Base-by-base conservation (phyloP, 2,888 invertebrate genomes). In the Ferrisia virgata region DNA sequence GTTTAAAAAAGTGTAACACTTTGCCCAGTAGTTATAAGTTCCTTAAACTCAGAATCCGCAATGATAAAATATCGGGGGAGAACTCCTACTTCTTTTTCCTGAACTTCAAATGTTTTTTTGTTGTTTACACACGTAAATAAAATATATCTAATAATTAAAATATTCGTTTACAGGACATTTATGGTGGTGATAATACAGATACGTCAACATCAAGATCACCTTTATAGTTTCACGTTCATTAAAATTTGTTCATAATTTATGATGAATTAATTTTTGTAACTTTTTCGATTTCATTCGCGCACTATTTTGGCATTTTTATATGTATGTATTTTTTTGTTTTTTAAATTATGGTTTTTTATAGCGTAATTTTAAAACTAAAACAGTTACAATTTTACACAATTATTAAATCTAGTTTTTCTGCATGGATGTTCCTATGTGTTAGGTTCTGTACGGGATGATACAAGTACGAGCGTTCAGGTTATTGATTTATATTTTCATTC, bases 211-310 rank as follows among this genome's bases (percentile, higher is more conserved):
- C 79, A 28, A 79, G 47, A 47, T 79, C 79, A 25, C 79, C 43
- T 31, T 79, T 79, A 79, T 79, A 79, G 79, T 79, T 79, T 79
- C 43, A 47, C 47, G 22, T 79, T 79, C 79, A 40, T 25, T 47
- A 31, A 15, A 53, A 47, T n/a, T 79, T n/a, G 72, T 72, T 47
- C 31, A 79, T 40, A 79, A 79, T 40, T 79, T 25, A 31, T 79
- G 25, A 28, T 47, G n/a, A 31, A 36, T 40, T 79, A 39, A 79
- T 79, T 72, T 72, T 72, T 72, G 31, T 33, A 18, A 72, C n/a
- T n/a, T 72, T 64, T 72, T 72, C 72, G 47, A 79, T 25, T 47
- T 79, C 79, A 79, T 79, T 53, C 40, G 79, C 79, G 40, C 79
- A 79, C 47, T 40, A 31, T 79, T 79, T 79, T 47, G 47, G 47